Evolutionary conservation across 2,888 invertebrate species (phyloP).

Genomic region (Leptinotarsa juncta): DNA sequence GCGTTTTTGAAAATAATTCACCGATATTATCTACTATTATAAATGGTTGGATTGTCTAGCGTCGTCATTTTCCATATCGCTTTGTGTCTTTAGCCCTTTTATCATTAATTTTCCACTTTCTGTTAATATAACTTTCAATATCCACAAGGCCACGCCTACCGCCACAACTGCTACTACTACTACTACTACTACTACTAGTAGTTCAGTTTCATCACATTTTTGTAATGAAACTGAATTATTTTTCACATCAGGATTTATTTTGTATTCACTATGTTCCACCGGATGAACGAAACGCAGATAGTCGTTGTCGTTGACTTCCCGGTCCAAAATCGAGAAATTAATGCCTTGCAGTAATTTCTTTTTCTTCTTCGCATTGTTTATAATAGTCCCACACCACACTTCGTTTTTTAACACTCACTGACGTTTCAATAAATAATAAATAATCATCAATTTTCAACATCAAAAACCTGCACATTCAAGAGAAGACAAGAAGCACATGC

Average conservation of each 20-base stretch:
- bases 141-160: slow-evolving; percentile 6
- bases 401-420: no score
- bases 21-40: slow-evolving; percentile 20
- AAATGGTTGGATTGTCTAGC: slow-evolving; percentile 17
- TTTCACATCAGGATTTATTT: slow-evolving; percentile 17
- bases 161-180: slow-evolving; percentile 19
- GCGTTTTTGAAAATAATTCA: slow-evolving; percentile 15
- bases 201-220: not conserved
- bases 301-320: slow-evolving; percentile 17
- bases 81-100: slow-evolving; percentile 12
- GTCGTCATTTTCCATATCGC: slow-evolving; percentile 11
- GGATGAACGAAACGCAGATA: slow-evolving; percentile 15
- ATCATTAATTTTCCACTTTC: slow-evolving; percentile 13
- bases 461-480: no score
- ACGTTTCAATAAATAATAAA: no score
- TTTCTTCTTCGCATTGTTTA: slow-evolving; percentile 19
- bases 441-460: no score
- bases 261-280: slow-evolving; percentile 19
- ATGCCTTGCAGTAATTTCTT: no score
- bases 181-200: not conserved
- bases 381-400: slow-evolving; percentile 16
- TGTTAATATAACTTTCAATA: slow-evolving; percentile 19
- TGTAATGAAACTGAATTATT: slow-evolving; percentile 18
- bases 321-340: slow-evolving; percentile 11
- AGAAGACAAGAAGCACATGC: no score